Base-by-base conservation (phyloP, 2,888 invertebrate genomes). In the Lasioglossum marginatum region DNA sequence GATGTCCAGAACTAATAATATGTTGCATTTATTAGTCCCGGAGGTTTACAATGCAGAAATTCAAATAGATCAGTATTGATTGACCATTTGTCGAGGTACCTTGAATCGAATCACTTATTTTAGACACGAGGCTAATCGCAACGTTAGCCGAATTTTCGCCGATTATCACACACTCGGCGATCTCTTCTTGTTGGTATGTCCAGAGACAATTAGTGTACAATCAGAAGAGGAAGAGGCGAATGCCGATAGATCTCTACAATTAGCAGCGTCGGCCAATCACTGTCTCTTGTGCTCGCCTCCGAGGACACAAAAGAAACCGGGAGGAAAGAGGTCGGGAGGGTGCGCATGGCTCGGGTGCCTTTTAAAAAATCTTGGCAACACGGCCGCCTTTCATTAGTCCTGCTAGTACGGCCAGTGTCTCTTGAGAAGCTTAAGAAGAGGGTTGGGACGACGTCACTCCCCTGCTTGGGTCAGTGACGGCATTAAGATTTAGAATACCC, bases 191-290 rank as follows among this genome's bases (percentile, higher is more conserved):
- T 31, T 76, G 81, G 75, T 60, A 60, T 66, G 70, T n/a, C 34
- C 77, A 52, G 6, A 78, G 52, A 79, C 87, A 87, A 82, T 80
- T 85, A 87, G 82, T 77, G 89, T 87, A 83, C 82, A 88, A 88
- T 88, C 87, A 82, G 81, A 87, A 83, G 60, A 86, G 72, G 83
- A 85, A 86, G 79, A 89, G 89, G 81, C 84, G 77, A 79, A 82
- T 82, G 52, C 80, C 88, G 82, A 84, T 85, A 83, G 83, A 86
- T 82, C 78, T 83, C 74, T 86, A 88, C 92, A 93, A 92, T 93
- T 92, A 93, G 92, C 88, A 86, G 68, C 88, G 86, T 90, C 90
- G 91, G 91, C 93, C 92, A 93, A 93, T 93, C 93, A 93, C 90
- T 87, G 86, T 86, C 89, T 82, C 91, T 93, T 93, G 91, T 92